These are phyloP conservation scores for Penaeus indicus DNA, from an alignment of 1,140 invertebrate genomes.

Conservation along the genomic window DNA sequence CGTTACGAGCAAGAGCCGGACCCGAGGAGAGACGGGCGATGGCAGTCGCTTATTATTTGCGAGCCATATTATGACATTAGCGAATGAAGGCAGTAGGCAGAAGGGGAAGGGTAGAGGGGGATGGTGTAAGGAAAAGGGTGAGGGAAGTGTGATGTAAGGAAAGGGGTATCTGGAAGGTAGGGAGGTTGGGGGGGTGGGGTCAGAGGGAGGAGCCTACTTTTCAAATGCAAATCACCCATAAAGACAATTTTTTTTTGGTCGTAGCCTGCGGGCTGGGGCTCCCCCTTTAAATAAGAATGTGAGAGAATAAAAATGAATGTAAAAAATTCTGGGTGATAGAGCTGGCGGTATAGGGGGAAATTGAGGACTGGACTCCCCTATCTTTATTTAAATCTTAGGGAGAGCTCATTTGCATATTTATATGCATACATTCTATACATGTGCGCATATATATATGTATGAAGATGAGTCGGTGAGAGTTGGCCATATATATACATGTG, in stretches of 20 bases:
- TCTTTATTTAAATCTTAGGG: background rate
- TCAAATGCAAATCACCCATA: too few relatives aligned
- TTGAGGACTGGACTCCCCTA: too few relatives aligned
- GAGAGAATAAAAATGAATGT: too few relatives aligned
- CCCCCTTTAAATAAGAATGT: too few relatives aligned
- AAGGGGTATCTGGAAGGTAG: background rate
- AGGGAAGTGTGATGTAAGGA: too few relatives aligned
- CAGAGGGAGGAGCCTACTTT: too few relatives aligned
- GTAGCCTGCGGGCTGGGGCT: too few relatives aligned
- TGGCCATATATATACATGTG: background rate
- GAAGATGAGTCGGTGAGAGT: background rate
- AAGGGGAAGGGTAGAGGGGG: background rate
- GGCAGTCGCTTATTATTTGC: too few relatives aligned
- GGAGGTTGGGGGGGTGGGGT: background rate
- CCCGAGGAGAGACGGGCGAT: background rate
- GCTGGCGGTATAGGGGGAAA: too few relatives aligned
- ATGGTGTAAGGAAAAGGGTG: background rate
- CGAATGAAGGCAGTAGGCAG: background rate
- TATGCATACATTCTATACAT: constrained; percentile 7
- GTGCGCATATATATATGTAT: constrained; percentile 5
- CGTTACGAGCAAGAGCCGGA: background rate
- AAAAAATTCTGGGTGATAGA: too few relatives aligned
- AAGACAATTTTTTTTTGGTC: too few relatives aligned
- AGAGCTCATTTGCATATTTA: constrained; percentile 6
- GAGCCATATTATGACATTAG: too few relatives aligned